Evolutionary conservation across 2,888 invertebrate genomes (phyloP), one percentile per base, ranked within the genome.

Genomic region (Zhuqinia jingwanae): DNA sequence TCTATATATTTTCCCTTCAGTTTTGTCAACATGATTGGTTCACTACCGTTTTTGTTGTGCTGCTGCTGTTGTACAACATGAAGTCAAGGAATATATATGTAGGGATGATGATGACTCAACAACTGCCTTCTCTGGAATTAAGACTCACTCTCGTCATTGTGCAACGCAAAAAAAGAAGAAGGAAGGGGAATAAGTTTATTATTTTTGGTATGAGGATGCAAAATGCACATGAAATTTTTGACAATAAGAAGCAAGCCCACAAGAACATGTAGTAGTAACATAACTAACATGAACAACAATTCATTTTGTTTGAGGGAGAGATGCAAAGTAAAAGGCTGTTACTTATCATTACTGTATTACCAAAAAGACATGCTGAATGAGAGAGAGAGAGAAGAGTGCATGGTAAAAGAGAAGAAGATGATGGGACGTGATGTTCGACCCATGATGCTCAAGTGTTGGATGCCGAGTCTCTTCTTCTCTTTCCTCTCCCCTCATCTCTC

Each of bases 391-490:
- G 45, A 47, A 45, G 13, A 36, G 36, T 73, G 81, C 58, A 60
- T 73, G n/a, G n/a, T n/a, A n/a, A n/a, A n/a, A n/a, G n/a, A n/a
- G n/a, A n/a, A 42, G 42, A 20, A 36, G 70, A 70, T 82, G 60
- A 82, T 82, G 82, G 82, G 60, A 82, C 82, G 82, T 82, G 82
- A 82, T 75, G 82, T 82, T 82, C 63, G 82, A 22, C 82, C 60
- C 75, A 82, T 82, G 82, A 82, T 82, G 60, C 50, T 73, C 70
- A 56, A 77, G 76, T 53, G 76, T 30, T 58, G 58, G 42, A 68
- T 42, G 42, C 68, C 2, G 11, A 77, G 30, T 36, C 36, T 58
- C 45, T 56, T 45, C 47, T 45, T 47, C 58, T 25, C 17, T 60
- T 50, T 27, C 36, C 30, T 36, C n/a, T n/a, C n/a, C n/a, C n/a